Evolutionary conservation across 2,888 invertebrate species (phyloP).

Genomic region (Drosophila tanythrix): DNA sequence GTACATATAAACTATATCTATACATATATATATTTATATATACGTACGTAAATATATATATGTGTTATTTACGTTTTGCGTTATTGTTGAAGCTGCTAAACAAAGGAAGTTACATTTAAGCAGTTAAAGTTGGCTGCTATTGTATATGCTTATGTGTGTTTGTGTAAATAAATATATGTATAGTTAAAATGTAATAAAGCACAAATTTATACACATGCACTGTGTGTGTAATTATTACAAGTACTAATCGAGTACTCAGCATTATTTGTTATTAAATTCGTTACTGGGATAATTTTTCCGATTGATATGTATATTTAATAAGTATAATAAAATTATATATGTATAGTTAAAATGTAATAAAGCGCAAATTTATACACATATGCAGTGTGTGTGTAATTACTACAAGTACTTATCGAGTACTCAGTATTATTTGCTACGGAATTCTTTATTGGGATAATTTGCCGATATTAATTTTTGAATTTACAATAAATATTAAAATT

Average conservation of each 20-base stretch:
- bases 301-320: not conserved
- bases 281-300: not conserved
- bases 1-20: not conserved
- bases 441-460: not conserved
- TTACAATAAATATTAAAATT: not conserved
- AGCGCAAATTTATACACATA: no score
- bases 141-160: not conserved
- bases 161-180: not conserved
- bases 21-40: not conserved
- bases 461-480: not conserved
- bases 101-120: not conserved
- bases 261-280: not conserved
- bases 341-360: no score
- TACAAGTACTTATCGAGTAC: no score
- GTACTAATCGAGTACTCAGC: not conserved
- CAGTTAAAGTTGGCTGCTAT: not conserved
- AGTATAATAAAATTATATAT: not conserved
- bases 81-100: not conserved
- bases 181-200: not conserved
- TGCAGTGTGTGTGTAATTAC: no score
- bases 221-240: not conserved
- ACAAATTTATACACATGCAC: not conserved
- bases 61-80: conserved; percentile 18
- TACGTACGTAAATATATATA: conserved; percentile 2
- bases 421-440: no score